Percentiles rank a stretch among this genome's conserved stretches.
Conservation (phyloP, 2,113 vertebrate genomes). For the Brevimyrus niger region DNA sequence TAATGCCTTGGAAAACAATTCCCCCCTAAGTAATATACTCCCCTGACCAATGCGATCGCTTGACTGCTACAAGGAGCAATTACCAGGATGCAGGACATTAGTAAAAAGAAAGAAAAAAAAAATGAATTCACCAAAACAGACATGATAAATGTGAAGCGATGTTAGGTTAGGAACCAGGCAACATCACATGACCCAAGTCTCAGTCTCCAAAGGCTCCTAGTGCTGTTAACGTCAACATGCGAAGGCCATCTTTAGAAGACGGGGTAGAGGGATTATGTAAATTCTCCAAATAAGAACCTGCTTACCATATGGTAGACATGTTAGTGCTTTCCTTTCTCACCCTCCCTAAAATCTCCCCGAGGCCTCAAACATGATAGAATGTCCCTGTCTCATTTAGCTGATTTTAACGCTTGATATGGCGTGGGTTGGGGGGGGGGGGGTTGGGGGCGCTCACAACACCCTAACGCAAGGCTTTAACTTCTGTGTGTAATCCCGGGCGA, state of each 20-base stretch:
- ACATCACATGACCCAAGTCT: slow-evolving; percentile 38
- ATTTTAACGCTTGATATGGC: slow-evolving; percentile 57
- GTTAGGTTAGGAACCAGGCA: slow-evolving; percentile 36
- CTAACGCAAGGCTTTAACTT: slow-evolving; percentile 41
- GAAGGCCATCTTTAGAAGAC: neutral
- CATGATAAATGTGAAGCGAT: slow-evolving; percentile 29
- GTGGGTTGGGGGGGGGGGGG: neutral
- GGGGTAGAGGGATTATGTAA: slow-evolving; percentile 33
- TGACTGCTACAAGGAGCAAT: slow-evolving; percentile 39
- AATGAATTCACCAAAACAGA: slow-evolving; percentile 59
- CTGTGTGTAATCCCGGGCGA: neutral
- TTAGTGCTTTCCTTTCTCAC: slow-evolving; percentile 44
- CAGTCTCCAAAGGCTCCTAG: neutral
- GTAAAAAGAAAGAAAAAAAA: slow-evolving; percentile 45
- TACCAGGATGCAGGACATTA: slow-evolving; percentile 43
- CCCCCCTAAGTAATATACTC: neutral
- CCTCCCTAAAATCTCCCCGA: slow-evolving; percentile 35
- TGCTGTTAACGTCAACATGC: slow-evolving; percentile 22
- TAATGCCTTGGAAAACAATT: neutral
- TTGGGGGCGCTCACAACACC: slow-evolving; percentile 39
- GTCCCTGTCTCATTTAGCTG: slow-evolving; percentile 60
- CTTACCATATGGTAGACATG: slow-evolving; percentile 47
- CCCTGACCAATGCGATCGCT: slow-evolving; percentile 35
- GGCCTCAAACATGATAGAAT: slow-evolving; percentile 39
- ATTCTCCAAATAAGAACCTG: slow-evolving; percentile 44